These are phyloP conservation scores for Harpagus bidentatus DNA, from an alignment of 2,113 vertebrate genomes.

Conservation along the genomic window DNA sequence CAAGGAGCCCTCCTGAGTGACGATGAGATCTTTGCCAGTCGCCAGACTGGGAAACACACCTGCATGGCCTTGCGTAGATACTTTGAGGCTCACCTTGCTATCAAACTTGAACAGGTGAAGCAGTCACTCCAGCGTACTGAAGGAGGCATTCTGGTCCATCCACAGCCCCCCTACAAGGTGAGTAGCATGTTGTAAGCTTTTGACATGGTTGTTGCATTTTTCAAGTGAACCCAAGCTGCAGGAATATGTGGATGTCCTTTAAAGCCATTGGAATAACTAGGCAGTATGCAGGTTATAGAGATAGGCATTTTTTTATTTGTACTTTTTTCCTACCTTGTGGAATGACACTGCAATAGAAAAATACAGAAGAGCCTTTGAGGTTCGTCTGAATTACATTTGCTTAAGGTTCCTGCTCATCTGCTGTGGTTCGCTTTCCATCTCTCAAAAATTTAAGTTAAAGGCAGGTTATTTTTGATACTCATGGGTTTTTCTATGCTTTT, in stretches of 20 bases:
- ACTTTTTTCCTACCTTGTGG: not conserved
- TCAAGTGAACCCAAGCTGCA: not conserved
- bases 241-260: not conserved
- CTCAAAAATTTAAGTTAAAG: not conserved
- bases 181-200: not conserved
- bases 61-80: constrained; percentile 98
- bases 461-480: not conserved
- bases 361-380: not conserved
- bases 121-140: constrained; percentile 96
- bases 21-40: constrained; percentile 98
- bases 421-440: not conserved
- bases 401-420: not conserved
- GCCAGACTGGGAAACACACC: constrained; percentile 97
- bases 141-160: constrained; percentile 91
- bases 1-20: constrained; percentile 94
- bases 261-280: not conserved
- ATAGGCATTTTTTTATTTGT: not conserved
- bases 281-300: not conserved
- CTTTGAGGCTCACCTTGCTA: constrained; percentile 96
- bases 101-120: constrained; percentile 98
- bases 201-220: not conserved
- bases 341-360: not conserved
- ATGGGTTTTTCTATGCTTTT: not conserved
- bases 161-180: constrained; percentile 96
- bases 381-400: not conserved